Evolutionary conservation across 2,888 invertebrate genomes (phyloP), one percentile per base, ranked within the genome.

Genomic region (Bellardia pandia): DNA sequence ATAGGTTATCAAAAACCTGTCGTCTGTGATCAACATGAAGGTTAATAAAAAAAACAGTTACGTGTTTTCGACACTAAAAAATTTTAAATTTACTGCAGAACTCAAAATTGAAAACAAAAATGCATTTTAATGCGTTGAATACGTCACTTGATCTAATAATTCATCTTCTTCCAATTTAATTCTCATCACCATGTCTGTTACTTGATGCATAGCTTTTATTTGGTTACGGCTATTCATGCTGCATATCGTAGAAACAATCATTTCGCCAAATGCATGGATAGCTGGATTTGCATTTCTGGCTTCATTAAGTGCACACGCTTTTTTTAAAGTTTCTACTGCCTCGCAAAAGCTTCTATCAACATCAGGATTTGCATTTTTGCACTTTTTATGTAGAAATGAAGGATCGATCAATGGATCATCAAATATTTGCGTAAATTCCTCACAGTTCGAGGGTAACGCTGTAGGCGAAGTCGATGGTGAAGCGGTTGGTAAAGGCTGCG

Each of bases 161-260:
- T 81, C 81, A 40, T 76, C 82, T 53, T 83, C 82, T 9, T 83
- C 76, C 42, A 83, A 33, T 45, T 83, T 83, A 42, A 76, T 83
- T 64, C 48, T 76, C 82, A 83, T 83, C 8, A 83, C 76, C 13
- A 62, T 69, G 6, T 83, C 71, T 0, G 82, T 83, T 53, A 76
- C 82, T 64, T 83, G 62, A 16, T 83, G 76, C 76, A 83, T 83
- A 4, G 62, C 60, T 33, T 71, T 83, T 16, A 83, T 45, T 77
- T 75, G 82, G n/a, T 83, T 83, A 33, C 82, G 82, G 11, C 62
- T 76, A 13, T 33, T 76, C 82, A 83, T 83, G 4, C 76, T 76
- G 56, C 82, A 83, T 53, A 83, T 83, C 1, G 82, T 83, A 9
- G 76, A 69, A 13, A 83, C 76, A 23, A 83, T 83, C 82, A 83